Conservation (phyloP, 1,140 invertebrate genomes). For the Plectrocnemia conspersa region DNA sequence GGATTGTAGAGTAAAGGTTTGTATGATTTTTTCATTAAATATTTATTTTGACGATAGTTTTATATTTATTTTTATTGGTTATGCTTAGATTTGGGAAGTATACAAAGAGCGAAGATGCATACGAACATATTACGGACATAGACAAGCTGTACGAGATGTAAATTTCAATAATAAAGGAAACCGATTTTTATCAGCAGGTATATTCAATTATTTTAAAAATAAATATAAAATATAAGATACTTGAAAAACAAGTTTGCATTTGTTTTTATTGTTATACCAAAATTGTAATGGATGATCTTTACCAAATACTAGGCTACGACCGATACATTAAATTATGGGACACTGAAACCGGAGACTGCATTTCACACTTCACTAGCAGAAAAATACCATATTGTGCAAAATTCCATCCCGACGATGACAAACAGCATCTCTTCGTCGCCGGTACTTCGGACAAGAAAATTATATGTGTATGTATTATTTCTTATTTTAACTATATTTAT, state of each 20-base stretch:
- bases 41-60: too few relatives aligned
- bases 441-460: constrained; percentile 99
- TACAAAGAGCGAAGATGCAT: constrained; percentile 92
- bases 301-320: constrained; percentile 62
- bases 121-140: constrained; percentile 94
- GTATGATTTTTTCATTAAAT: too few relatives aligned
- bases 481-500: neutral
- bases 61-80: constrained; percentile 38
- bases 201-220: constrained; percentile 12
- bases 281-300: neutral
- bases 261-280: neutral
- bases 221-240: constrained; percentile 9
- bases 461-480: constrained; percentile 76
- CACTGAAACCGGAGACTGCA: constrained; percentile 92
- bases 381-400: constrained; percentile 98
- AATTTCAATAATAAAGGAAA: constrained; percentile 94
- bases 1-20: constrained; percentile 92
- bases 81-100: constrained; percentile 95
- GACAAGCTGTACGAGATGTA: constrained; percentile 94
- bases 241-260: neutral
- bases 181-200: constrained; percentile 87
- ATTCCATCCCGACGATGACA: constrained; percentile 96
- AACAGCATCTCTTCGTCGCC: constrained; percentile 96
- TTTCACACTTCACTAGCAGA: constrained; percentile 86
- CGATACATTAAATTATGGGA: constrained; percentile 98